Evolutionary conservation across 2,797 vertebrate species (phyloP).

Genomic region (Pantherophis vulpinus): DNA sequence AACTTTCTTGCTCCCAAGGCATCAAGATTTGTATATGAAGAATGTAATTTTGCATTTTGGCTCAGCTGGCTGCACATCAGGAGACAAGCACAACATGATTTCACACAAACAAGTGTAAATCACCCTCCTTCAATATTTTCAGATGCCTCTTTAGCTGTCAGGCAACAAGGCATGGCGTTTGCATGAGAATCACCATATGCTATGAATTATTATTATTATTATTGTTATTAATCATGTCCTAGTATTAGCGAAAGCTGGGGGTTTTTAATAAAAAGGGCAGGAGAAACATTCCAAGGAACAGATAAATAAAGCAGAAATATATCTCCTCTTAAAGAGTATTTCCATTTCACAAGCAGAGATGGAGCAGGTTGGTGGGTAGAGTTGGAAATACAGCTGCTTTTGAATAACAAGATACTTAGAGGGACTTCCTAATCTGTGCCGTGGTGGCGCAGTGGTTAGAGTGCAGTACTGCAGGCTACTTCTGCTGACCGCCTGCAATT

Average conservation of each 20-base stretch:
- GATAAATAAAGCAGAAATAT: too few species aligned
- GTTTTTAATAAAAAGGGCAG: constrained; percentile 15
- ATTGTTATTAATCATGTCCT: constrained; percentile 10
- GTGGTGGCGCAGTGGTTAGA: too few species aligned
- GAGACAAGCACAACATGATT: constrained; percentile 31
- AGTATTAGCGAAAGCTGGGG: constrained; percentile 40
- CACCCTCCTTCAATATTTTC: not conserved
- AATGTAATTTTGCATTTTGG: constrained; percentile 32
- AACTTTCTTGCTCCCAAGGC: constrained; percentile 17
- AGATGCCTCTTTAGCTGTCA: not conserved
- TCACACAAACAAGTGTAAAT: constrained; percentile 16
- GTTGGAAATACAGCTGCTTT: not conserved
- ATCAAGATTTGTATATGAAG: constrained; percentile 48
- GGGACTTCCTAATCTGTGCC: not conserved
- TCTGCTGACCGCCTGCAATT: too few species aligned
- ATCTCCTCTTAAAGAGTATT: not conserved
- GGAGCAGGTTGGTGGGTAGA: not conserved
- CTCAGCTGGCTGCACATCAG: constrained; percentile 28
- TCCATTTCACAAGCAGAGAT: not conserved
- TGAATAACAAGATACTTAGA: not conserved
- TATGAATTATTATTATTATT: not conserved
- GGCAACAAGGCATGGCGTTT: constrained; percentile 7
- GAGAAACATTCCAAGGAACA: constrained; percentile 31
- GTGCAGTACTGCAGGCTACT: too few species aligned
- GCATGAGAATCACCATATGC: not conserved